These are phyloP conservation scores for Intellagama lesueurii DNA, from an alignment of 2,797 vertebrate species.

Conservation along the genomic window DNA sequence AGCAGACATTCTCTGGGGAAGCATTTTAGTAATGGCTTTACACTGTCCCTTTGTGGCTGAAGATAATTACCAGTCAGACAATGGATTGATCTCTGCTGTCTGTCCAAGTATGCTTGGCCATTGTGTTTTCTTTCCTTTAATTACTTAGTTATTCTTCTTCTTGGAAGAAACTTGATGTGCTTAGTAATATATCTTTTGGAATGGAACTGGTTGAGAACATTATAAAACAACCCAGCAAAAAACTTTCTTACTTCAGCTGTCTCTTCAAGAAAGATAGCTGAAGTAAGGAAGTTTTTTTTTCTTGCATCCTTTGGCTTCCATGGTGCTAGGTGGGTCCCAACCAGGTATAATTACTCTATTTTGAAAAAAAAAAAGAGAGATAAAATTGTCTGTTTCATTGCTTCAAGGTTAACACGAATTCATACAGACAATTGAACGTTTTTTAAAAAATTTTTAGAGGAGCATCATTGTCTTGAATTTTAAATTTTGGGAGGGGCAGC, in stretches of 20 bases:
- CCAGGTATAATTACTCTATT: conserved; percentile 5
- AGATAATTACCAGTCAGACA: conserved; percentile 26
- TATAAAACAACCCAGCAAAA: not conserved
- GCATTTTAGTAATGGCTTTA: not conserved
- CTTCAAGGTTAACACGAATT: conserved; percentile 16
- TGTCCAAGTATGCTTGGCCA: conserved; percentile 19
- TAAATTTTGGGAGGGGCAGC: not conserved
- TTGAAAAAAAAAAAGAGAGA: conserved; percentile 31
- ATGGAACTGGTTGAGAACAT: not conserved
- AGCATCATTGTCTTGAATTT: conserved; percentile 9
- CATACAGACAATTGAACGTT: conserved; percentile 24
- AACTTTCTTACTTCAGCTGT: not conserved
- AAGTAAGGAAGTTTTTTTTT: not conserved
- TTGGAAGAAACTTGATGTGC: conserved; percentile 10
- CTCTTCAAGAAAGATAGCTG: not conserved
- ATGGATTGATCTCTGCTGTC: conserved; percentile 24
- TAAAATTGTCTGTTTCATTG: not conserved
- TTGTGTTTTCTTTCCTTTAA: conserved; percentile 1
- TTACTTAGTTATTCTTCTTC: conserved; percentile 3
- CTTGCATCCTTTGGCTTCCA: conserved; percentile 16
- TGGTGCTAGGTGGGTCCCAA: not conserved
- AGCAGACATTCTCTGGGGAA: not conserved
- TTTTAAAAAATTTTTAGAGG: not conserved
- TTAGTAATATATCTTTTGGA: conserved; percentile 22
- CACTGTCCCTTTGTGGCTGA: not conserved